Percentiles rank a stretch among this genome's conserved stretches.
Evolutionary conservation across 2,113 vertebrate species (phyloP).

Genomic region (Apteryx mantelli): DNA sequence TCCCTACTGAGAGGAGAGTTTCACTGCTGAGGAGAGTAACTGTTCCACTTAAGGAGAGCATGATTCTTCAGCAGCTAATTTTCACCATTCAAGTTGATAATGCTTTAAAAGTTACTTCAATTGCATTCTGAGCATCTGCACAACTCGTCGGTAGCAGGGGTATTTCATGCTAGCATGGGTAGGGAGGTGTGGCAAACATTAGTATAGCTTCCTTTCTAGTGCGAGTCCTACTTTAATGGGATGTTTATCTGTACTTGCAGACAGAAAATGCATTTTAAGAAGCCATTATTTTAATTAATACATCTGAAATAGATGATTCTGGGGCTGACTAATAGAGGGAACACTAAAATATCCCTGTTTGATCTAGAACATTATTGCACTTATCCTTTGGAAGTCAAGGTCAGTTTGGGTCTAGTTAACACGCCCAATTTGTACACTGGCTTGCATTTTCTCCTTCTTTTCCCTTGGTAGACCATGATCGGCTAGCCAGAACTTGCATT

Average conservation of each 20-base stretch:
- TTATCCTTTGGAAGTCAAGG: background rate
- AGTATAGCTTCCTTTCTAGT: background rate
- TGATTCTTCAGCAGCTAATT: background rate
- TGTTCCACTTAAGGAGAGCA: background rate
- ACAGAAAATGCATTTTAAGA: background rate
- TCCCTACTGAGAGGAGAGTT: background rate
- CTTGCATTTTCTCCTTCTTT: background rate
- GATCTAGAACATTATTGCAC: background rate
- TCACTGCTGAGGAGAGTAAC: background rate
- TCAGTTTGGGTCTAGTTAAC: background rate
- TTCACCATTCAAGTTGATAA: background rate
- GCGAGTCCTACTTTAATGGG: background rate
- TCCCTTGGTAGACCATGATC: background rate
- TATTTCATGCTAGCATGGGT: background rate
- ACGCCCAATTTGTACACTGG: background rate
- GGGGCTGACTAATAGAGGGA: background rate
- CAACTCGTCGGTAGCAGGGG: background rate
- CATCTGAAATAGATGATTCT: background rate
- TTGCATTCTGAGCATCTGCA: background rate
- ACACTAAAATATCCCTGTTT: background rate
- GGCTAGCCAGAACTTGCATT: background rate
- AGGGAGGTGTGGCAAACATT: background rate
- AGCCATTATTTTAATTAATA: background rate
- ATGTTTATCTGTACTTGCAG: background rate
- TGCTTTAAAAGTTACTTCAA: background rate